phyloP scores from a whole-genome alignment of 2,113 vertebrate genomes.

The Salvelinus fontinalis region DNA sequence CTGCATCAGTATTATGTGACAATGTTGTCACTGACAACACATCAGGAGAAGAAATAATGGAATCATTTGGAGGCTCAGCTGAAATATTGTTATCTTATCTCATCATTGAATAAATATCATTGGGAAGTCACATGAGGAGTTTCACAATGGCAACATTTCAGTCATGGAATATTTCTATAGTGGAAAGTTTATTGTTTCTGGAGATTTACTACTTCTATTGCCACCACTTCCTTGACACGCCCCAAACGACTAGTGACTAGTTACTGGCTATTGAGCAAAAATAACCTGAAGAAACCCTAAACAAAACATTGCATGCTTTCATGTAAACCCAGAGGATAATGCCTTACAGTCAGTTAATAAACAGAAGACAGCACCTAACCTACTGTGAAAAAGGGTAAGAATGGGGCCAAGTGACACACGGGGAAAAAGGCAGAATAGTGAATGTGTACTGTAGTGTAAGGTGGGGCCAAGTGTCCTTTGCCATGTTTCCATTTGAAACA shows the following conservation, averaged over 20 bases:
- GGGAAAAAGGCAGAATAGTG: conserved; percentile 3
- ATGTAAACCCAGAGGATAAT: background rate
- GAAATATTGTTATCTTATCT: too few relatives aligned
- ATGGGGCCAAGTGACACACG: background rate
- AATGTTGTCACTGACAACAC: background rate
- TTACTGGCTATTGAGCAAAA: background rate
- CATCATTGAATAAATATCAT: too few relatives aligned
- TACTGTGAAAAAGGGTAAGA: background rate
- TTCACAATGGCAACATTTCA: background rate
- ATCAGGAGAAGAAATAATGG: background rate
- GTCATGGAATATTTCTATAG: background rate
- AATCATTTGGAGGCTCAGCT: too few relatives aligned
- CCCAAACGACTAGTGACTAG: background rate
- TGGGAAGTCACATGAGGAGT: background rate
- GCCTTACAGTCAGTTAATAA: background rate
- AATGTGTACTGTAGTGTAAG: background rate
- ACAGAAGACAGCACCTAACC: background rate
- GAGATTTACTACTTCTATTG: background rate
- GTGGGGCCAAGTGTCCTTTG: background rate
- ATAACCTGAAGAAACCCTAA: background rate
- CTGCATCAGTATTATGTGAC: too few relatives aligned
- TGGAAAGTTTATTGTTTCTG: background rate
- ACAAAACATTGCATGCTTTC: background rate
- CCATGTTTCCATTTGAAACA: conserved; percentile 7
- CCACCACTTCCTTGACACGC: background rate